These are phyloP conservation scores for Pararge aegeria DNA, from an alignment of 1,140 invertebrate species.

Conservation along the genomic window DNA sequence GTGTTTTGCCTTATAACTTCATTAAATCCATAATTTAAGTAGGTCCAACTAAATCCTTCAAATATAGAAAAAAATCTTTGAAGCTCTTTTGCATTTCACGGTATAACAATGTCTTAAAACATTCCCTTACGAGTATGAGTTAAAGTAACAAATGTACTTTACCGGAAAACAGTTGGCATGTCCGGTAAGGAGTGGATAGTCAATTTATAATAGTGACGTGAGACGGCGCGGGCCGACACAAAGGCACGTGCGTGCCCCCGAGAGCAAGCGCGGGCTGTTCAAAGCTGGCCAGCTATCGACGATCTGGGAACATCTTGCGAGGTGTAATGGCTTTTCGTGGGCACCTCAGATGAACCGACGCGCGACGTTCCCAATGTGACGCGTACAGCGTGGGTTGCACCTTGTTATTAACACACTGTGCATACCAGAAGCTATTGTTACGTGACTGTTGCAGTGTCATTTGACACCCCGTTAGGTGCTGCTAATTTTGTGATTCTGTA, in stretches of 20 bases:
- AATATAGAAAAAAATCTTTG: no score
- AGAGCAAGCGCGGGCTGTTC: conserved; percentile 49
- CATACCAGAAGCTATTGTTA: conserved; percentile 35
- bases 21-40: no score
- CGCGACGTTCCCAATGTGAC: conserved; percentile 31
- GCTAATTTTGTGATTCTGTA: no score
- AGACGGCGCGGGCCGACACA: conserved; percentile 52
- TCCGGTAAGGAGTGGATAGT: conserved; percentile 43
- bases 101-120: no score
- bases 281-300: conserved; percentile 59
- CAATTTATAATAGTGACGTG: conserved; percentile 63
- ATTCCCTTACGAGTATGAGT: no score
- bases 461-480: conserved; percentile 43
- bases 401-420: conserved; percentile 30
- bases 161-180: background rate
- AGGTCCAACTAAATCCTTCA: no score
- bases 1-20: no score
- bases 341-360: conserved; percentile 36
- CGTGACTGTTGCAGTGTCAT: conserved; percentile 43
- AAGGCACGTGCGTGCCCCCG: conserved; percentile 68
- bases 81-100: no score
- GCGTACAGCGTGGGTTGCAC: conserved; percentile 32
- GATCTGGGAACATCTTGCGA: conserved; percentile 61
- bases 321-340: conserved; percentile 61
- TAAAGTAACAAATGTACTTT: no score